Percentiles rank a stretch among this genome's conserved stretches.
phyloP scores from a whole-genome alignment of 2,797 vertebrate species.

The Propithecus deckenii region DNA sequence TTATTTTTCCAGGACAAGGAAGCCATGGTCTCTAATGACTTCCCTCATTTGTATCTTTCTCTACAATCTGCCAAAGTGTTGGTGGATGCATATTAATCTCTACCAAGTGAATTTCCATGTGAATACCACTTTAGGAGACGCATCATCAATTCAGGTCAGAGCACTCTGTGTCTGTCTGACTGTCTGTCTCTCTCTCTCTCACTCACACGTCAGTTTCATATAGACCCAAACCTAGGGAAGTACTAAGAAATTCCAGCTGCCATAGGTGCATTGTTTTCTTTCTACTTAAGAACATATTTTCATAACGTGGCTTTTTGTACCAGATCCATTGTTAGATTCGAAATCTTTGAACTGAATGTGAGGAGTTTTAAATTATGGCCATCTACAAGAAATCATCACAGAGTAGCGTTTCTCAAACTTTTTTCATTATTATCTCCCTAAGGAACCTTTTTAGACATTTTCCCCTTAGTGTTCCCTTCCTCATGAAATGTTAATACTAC shows the following conservation, averaged over 20 bases:
- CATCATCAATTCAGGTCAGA: background rate
- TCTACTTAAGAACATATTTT: background rate
- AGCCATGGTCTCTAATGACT: conserved; percentile 27
- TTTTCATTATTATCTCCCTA: background rate
- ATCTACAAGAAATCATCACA: background rate
- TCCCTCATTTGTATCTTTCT: conserved; percentile 4
- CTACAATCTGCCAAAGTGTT: background rate
- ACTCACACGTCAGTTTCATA: background rate
- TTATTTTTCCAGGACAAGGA: conserved; percentile 11
- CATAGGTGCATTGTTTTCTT: background rate
- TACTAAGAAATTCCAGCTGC: background rate
- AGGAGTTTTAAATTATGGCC: background rate
- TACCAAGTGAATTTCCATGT: background rate
- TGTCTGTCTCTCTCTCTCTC: background rate
- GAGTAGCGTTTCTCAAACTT: background rate
- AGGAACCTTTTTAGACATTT: background rate
- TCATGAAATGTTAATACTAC: background rate
- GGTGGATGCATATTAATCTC: background rate
- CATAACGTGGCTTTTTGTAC: background rate
- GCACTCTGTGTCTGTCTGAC: background rate
- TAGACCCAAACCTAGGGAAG: background rate
- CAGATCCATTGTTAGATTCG: background rate
- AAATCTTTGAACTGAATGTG: background rate
- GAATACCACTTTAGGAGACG: background rate
- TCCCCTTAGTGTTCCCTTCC: background rate